A percentile compares a stretch with the other conserved stretches of the same genome.
These are phyloP conservation scores for Lathronympha strigana DNA, from an alignment of 2,888 invertebrate species.

Conservation along the genomic window DNA sequence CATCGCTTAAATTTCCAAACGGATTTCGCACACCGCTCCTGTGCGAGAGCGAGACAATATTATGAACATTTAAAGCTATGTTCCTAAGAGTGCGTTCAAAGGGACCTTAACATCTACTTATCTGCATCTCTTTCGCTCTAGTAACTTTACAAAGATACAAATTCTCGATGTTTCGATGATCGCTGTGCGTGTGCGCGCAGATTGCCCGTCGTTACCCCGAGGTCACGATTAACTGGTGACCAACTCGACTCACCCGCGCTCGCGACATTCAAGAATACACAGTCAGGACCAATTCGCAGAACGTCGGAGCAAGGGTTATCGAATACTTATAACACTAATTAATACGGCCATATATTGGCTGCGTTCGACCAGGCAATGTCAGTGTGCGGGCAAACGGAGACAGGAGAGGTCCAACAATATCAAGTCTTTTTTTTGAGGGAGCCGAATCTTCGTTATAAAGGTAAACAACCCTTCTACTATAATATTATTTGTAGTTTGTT, in stretches of 20 bases:
- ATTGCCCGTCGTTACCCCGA: not conserved
- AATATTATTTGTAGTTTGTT: too few relatives aligned
- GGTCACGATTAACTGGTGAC: not conserved
- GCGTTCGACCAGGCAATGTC: constrained; percentile 59
- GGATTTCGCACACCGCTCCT: too few relatives aligned
- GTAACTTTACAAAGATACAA: too few relatives aligned
- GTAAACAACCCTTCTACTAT: constrained; percentile 43
- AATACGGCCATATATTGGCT: constrained; percentile 62
- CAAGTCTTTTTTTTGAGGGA: constrained; percentile 1
- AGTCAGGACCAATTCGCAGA: constrained; percentile 64
- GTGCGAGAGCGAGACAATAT: too few relatives aligned
- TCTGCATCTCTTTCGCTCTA: too few relatives aligned
- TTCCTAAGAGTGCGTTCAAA: too few relatives aligned
- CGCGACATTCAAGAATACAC: not conserved
- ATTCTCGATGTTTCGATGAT: too few relatives aligned
- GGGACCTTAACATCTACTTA: too few relatives aligned
- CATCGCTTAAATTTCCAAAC: too few relatives aligned
- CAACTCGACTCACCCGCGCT: not conserved
- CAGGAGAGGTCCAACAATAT: constrained; percentile 30
- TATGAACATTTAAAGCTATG: too few relatives aligned
- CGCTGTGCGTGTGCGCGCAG: too few relatives aligned
- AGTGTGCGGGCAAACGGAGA: constrained; percentile 56
- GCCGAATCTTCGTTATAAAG: constrained; percentile 32
- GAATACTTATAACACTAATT: constrained; percentile 62
- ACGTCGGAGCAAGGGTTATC: constrained; percentile 74